Evolutionary conservation across 2,888 invertebrate genomes (phyloP).

Genomic region (Ectemnius lituratus): DNA sequence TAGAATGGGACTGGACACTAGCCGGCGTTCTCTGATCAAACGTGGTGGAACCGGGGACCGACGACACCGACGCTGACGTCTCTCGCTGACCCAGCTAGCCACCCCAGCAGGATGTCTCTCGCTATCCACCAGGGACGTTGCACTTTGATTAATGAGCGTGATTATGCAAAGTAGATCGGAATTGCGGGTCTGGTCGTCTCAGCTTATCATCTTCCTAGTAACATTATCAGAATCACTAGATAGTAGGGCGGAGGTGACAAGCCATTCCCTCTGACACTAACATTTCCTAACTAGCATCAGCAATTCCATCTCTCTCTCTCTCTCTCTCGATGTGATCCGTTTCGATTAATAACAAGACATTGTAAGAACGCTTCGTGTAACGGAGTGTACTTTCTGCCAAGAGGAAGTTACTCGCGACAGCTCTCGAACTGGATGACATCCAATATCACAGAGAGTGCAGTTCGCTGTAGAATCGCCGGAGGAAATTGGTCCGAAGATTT

Average conservation of each 20-base stretch:
- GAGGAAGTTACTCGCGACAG: not conserved
- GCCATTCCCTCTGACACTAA: slow-evolving; percentile 8
- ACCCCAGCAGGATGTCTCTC: slow-evolving; percentile 1
- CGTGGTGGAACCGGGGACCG: slow-evolving; percentile 12
- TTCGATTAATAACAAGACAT: too few relatives aligned
- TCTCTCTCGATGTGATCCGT: not conserved
- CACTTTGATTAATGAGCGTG: slow-evolving; percentile 46
- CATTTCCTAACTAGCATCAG: not conserved
- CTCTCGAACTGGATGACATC: not conserved
- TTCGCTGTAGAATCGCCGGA: not conserved
- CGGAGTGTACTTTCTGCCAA: not conserved
- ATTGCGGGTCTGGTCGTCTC: slow-evolving; percentile 20
- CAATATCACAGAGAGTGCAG: not conserved
- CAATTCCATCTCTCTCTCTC: not conserved
- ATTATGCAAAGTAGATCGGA: slow-evolving; percentile 49
- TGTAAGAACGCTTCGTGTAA: not conserved
- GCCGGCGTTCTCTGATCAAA: slow-evolving; percentile 39
- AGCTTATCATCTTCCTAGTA: not conserved
- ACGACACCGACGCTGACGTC: slow-evolving; percentile 24
- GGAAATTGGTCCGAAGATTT: not conserved
- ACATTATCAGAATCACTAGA: slow-evolving; percentile 11
- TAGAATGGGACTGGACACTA: slow-evolving; percentile 68
- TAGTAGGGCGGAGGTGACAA: not conserved
- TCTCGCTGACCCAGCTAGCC: slow-evolving; percentile 35
- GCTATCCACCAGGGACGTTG: slow-evolving; percentile 5